Evolutionary conservation across 1,140 invertebrate species (phyloP).

Genomic region (Calephelis nemesis): DNA sequence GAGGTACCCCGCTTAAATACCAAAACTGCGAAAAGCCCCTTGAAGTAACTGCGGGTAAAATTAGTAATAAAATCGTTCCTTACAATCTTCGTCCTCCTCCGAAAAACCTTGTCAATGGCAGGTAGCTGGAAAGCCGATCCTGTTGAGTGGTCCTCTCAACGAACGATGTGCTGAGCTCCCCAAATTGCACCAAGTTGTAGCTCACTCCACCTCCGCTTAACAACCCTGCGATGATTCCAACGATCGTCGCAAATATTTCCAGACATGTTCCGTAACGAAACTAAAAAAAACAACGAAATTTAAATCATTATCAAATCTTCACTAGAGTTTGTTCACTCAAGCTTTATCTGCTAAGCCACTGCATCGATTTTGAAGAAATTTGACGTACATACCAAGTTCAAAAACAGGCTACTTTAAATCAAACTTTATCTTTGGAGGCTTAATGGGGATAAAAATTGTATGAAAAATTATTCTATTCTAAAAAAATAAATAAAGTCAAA

Average conservation of each 20-base stretch:
- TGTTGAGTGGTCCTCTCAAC: constrained; percentile 77
- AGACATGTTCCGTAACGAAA: constrained; percentile 68
- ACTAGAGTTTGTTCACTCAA: neutral
- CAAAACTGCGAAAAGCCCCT: no score
- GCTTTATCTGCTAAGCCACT: no score
- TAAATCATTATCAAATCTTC: neutral
- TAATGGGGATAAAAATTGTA: no score
- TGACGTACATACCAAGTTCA: no score
- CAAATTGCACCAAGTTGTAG: constrained; percentile 85
- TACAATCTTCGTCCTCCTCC: constrained; percentile 80
- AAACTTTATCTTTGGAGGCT: no score
- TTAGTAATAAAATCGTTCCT: constrained; percentile 40
- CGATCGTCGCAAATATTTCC: constrained; percentile 55
- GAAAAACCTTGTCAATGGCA: constrained; percentile 71
- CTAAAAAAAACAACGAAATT: constrained; percentile 35
- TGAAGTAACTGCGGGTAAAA: no score
- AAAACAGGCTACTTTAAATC: no score
- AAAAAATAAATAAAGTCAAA: no score
- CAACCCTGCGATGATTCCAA: constrained; percentile 61
- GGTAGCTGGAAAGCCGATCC: constrained; percentile 60
- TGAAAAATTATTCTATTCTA: no score
- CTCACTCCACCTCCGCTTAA: constrained; percentile 77
- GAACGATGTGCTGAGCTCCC: constrained; percentile 83
- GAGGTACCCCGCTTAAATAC: no score
- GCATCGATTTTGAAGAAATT: no score